Conservation (phyloP, 1,140 invertebrate genomes). For the Drosophila takahashii region DNA sequence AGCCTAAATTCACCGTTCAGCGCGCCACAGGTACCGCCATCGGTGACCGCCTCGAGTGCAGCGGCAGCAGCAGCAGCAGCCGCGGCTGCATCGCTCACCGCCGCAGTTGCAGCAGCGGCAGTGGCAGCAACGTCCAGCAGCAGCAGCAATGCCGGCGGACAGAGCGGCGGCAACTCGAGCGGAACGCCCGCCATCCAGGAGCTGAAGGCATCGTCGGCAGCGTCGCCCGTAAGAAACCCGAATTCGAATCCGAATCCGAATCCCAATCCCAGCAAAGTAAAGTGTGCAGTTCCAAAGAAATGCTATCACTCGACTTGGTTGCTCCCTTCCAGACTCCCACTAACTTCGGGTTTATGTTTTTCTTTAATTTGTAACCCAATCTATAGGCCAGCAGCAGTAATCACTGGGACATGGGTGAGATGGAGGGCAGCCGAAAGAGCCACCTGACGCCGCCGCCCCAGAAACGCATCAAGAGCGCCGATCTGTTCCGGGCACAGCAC, state of each 20-base stretch:
- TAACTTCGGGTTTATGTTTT: background rate
- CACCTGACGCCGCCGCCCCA: constrained; percentile 86
- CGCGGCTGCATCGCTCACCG: constrained; percentile 62
- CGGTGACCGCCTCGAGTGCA: constrained; percentile 55
- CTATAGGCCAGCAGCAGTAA: constrained; percentile 65
- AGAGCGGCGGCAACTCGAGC: constrained; percentile 9
- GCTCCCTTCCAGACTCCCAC: background rate
- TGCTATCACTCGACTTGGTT: constrained; percentile 32
- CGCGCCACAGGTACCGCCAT: constrained; percentile 58
- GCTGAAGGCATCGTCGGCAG: constrained; percentile 79
- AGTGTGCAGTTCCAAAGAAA: constrained; percentile 64
- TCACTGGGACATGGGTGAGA: constrained; percentile 72
- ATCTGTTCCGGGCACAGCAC: constrained; percentile 87
- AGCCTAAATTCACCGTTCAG: constrained; percentile 67
- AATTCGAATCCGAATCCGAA: constrained; percentile 61
- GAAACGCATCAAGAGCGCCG: constrained; percentile 87
- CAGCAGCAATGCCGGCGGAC: constrained; percentile 23
- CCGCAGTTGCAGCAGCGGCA: constrained; percentile 68
- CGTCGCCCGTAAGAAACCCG: constrained; percentile 84
- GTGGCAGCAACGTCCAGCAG: constrained; percentile 50
- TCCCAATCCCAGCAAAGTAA: constrained; percentile 80
- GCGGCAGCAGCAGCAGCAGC: constrained; percentile 61
- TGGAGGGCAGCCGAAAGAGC: constrained; percentile 71
- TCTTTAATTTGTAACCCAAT: no score
- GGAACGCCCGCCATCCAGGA: constrained; percentile 79